Evolutionary conservation across 1,140 invertebrate species (phyloP).

Genomic region (Diplogasteroides magnus): DNA sequence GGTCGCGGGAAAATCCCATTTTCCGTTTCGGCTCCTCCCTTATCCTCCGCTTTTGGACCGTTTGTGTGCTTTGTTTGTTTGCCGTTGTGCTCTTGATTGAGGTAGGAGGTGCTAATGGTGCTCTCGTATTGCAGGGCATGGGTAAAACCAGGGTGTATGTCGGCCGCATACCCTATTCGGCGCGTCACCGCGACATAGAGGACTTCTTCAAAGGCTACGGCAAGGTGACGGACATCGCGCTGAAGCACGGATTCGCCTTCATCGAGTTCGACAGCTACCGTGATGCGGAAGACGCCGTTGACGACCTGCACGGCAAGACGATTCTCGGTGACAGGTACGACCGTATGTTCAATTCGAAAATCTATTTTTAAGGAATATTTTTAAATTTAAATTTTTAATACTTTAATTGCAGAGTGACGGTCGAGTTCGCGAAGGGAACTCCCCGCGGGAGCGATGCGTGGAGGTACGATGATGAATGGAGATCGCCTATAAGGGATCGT

Average conservation of each 20-base stretch:
- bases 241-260: constrained; percentile 98
- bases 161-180: constrained; percentile 79
- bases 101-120: too few relatives aligned
- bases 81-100: too few relatives aligned
- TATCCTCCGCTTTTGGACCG: too few relatives aligned
- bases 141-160: constrained; percentile 72
- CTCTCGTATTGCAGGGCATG: not conserved
- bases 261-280: constrained; percentile 96
- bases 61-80: too few relatives aligned
- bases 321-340: constrained; percentile 81
- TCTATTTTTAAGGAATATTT: not conserved
- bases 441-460: constrained; percentile 25
- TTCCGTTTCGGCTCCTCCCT: too few relatives aligned
- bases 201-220: constrained; percentile 90
- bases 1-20: too few relatives aligned
- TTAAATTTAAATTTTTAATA: constrained; percentile 2
- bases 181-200: constrained; percentile 87
- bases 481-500: constrained; percentile 7
- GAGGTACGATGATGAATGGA: constrained; percentile 14
- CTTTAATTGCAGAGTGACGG: constrained; percentile 25
- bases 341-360: not conserved
- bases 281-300: constrained; percentile 95
- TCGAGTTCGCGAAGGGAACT: constrained; percentile 29
- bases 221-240: constrained; percentile 83
- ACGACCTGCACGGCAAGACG: constrained; percentile 92